phyloP scores from a whole-genome alignment of 2,888 invertebrate species.

The Eupithecia centaureata region DNA sequence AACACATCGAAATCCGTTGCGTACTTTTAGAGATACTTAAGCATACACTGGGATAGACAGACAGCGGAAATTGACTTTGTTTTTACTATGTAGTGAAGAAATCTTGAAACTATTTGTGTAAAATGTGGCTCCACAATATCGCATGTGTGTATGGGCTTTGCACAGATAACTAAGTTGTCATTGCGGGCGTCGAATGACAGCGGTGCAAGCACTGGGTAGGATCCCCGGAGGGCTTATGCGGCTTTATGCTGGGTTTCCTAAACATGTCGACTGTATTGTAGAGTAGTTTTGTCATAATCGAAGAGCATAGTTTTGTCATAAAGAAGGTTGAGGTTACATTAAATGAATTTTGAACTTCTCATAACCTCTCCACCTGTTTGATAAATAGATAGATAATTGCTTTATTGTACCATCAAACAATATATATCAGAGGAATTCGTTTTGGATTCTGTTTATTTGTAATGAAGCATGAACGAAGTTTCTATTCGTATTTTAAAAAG shows the following conservation, averaged over 20 bases:
- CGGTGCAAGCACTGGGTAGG: constrained; percentile 38
- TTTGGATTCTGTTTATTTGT: background rate
- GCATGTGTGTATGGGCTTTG: constrained; percentile 35
- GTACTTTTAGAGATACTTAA: too few relatives aligned
- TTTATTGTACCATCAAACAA: too few relatives aligned
- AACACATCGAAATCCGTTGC: too few relatives aligned
- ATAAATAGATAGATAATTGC: too few relatives aligned
- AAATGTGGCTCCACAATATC: background rate
- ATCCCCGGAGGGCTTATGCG: constrained; percentile 50
- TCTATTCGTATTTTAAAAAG: too few relatives aligned
- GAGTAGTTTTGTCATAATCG: background rate
- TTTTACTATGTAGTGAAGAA: too few relatives aligned
- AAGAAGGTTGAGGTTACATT: background rate
- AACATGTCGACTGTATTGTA: constrained; percentile 5
- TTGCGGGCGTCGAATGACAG: constrained; percentile 52
- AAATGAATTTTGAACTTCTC: background rate
- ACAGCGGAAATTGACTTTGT: too few relatives aligned
- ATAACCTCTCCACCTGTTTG: too few relatives aligned
- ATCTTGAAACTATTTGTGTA: background rate
- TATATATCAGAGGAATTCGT: too few relatives aligned
- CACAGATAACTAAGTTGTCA: constrained; percentile 62
- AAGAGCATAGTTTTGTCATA: background rate
- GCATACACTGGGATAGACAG: too few relatives aligned
- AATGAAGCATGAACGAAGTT: too few relatives aligned
- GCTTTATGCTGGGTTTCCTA: constrained; percentile 35